phyloP scores from a whole-genome alignment of 2,113 vertebrate species.

The Erythrocercus mccallii region DNA sequence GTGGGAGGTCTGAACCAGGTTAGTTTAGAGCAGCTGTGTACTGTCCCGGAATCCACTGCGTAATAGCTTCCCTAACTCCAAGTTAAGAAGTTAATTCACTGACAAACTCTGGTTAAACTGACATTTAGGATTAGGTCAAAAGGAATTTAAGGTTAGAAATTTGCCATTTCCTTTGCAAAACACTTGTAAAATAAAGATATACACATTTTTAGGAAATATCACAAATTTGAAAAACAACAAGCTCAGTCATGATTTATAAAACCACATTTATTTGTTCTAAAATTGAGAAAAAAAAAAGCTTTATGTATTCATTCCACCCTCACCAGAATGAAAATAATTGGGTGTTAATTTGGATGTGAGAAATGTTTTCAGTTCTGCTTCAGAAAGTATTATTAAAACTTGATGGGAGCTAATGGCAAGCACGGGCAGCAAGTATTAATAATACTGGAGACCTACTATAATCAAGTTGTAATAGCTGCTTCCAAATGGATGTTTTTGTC shows the following conservation, averaged over 20 bases:
- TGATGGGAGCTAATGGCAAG: conserved; percentile 25
- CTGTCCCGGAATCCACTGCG: not conserved
- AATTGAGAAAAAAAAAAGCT: not conserved
- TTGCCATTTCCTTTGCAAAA: not conserved
- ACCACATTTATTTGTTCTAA: not conserved
- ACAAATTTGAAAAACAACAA: not conserved
- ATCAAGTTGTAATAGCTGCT: conserved; percentile 10
- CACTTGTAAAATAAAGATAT: not conserved
- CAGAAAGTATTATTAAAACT: conserved; percentile 24
- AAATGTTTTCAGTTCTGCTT: conserved; percentile 22
- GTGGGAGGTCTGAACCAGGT: not conserved
- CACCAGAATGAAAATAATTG: conserved; percentile 1
- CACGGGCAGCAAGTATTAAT: conserved; percentile 27
- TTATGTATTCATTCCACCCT: not conserved
- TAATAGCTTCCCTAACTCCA: not conserved
- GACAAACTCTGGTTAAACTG: not conserved
- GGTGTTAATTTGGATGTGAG: not conserved
- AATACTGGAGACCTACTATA: not conserved
- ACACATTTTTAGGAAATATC: not conserved
- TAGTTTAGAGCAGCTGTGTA: not conserved
- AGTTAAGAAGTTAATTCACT: not conserved
- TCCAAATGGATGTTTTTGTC: not conserved
- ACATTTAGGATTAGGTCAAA: not conserved
- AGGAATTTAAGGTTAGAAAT: not conserved
- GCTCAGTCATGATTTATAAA: not conserved